Base-by-base conservation (phyloP, 2,888 invertebrate genomes). In the Subacronicta megacephala region DNA sequence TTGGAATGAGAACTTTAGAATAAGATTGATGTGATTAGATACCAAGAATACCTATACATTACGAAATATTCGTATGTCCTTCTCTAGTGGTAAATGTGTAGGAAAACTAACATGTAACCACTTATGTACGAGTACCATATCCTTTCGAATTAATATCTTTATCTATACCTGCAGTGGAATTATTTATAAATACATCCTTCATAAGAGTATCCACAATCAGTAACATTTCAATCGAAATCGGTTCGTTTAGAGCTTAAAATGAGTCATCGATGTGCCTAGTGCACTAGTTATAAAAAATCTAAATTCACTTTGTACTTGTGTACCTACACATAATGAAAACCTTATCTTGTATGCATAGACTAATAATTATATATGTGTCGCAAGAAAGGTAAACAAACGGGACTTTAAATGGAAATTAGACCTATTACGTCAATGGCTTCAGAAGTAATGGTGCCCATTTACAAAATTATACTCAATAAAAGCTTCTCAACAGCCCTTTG, bases 391-490 rank as follows among this genome's bases (percentile, higher is more conserved):
- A 35, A 51, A 41, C 29, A 37, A 26, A 29, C 10, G 26, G 10
- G 37, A 33, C 6, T 18, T 41, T 9, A 17, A 55, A 49, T 17
- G 13, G 16, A 10, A 46, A 17, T 38, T 33, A n/a, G 17, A 7
- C 10, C 17, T 7, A 41, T 50, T 29, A 12, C 16, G 15, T 31
- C 29, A 53, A 26, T 36, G 36, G 29, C 23, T 44, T 40, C 13
- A 15, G 16, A 40, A 4, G n/a, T 47, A 54, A 65, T 65, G 29
- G n/a, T 37, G 17, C 9, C 9, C 37, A 59, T 51, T 58, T 59
- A 36, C n/a, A 18, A 47, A 65, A 65, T 54, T 43, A 47, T 18
- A 38, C 35, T 31, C 31, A 31, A 16, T 40, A 12, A 17, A 43
- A 42, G 26, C 35, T 17, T 31, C 17, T 49, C 33, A 55, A 49